Evolutionary conservation across 2,113 vertebrate species (phyloP), one percentile per base, ranked within the genome.

Genomic region (Glaucomys volans): DNA sequence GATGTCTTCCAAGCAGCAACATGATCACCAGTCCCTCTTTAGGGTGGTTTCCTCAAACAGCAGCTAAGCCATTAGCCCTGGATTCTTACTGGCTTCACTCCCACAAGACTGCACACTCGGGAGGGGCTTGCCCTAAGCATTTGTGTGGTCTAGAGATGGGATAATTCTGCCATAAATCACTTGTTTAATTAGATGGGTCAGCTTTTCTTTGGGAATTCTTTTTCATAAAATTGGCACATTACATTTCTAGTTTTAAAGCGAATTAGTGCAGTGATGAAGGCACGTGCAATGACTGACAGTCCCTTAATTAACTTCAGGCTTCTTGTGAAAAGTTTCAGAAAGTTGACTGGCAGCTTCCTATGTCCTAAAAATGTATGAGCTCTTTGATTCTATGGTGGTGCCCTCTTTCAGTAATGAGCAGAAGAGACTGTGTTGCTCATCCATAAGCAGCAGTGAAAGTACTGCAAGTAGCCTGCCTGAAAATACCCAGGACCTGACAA

Each of bases 241-340:
- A 26, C 2, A n/a, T 93, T 84, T 94, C 40, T 94, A 59, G 84
- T 75, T 94, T 93, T 93, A 42, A 84, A 96, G 54, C 80, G 94
- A 85, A 62, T 69, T 64, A 74, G n/a, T 40, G 1, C 32, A 44
- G 9, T 64, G 64, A 20, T 62, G 7, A 13, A 69, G 85, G 77
- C 40, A 37, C 9, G 12, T 32, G 24, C 75, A 57, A 77, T 81
- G 22, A 80, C 32, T 67, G n/a, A 64, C 0, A 87, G 11, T 47
- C 20, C 54, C 47, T 96, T 85, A 62, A 91, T 62, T 83, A 54
- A 24, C 76, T 80, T 24, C 37, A 72, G 8, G 54, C 79, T 87
- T 89, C 95, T 79, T 67, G 12, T 91, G 24, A 82, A 32, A 50
- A 44, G 20, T 64, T 42, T 82, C 95, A 4, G 50, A 59, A 82